phyloP scores from a whole-genome alignment of 2,113 vertebrate species.

The Hippopotamus amphibius region DNA sequence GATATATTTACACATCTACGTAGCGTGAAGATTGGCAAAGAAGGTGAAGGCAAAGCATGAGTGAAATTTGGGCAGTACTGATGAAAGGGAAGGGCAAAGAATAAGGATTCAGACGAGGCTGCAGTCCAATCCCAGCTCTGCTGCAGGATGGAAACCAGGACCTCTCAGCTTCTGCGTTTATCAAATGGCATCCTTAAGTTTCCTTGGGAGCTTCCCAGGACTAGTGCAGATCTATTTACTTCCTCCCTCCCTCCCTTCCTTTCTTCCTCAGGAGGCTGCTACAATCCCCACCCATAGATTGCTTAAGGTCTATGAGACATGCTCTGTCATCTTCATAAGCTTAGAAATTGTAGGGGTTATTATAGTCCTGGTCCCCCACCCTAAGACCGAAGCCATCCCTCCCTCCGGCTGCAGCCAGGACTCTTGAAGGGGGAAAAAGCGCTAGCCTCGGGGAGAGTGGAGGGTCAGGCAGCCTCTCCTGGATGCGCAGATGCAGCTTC shows the following conservation, averaged over 20 bases:
- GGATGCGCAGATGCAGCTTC: neutral
- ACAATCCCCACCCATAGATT: neutral
- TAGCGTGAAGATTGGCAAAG: neutral
- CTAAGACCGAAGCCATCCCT: neutral
- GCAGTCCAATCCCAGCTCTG: neutral
- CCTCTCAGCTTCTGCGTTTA: neutral
- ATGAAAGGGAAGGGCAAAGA: neutral
- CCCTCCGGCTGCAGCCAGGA: neutral
- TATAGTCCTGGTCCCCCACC: neutral
- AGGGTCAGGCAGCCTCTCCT: neutral
- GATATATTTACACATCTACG: neutral
- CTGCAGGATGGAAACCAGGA: rapidly evolving
- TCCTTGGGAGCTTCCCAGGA: neutral
- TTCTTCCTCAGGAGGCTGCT: neutral
- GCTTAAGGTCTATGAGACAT: neutral
- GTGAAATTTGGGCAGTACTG: neutral
- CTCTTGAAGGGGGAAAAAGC: neutral
- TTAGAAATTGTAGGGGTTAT: neutral
- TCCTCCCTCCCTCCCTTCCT: neutral
- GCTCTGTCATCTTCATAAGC: neutral
- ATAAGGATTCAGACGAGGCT: neutral
- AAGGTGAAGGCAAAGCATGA: neutral
- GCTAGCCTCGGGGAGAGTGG: rapidly evolving
- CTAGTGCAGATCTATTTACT: neutral
- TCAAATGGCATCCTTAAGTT: neutral